These are phyloP conservation scores for Alentia gelatinosa DNA, from an alignment of 2,888 invertebrate species.

Conservation along the genomic window DNA sequence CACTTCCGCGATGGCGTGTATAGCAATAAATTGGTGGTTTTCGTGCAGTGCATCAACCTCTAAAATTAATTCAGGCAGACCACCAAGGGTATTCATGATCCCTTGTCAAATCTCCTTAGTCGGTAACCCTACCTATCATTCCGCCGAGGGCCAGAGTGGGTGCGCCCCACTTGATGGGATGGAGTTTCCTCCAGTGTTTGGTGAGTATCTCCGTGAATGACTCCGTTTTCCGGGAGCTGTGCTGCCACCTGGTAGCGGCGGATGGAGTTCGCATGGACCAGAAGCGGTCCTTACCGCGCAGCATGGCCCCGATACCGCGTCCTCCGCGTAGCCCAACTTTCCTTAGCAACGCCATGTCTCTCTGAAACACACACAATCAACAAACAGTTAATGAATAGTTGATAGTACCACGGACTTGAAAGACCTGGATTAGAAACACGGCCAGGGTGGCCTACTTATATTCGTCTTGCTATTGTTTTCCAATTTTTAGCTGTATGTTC, in stretches of 20 bases:
- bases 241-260: neutral
- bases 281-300: conserved; percentile 34
- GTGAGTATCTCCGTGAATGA: neutral
- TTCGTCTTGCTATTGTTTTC: too few relatives aligned
- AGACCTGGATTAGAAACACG: too few relatives aligned
- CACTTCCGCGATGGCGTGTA: too few relatives aligned
- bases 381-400: too few relatives aligned
- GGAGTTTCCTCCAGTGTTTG: neutral
- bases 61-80: too few relatives aligned
- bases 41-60: too few relatives aligned
- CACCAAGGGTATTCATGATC: too few relatives aligned
- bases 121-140: conserved; percentile 37
- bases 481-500: too few relatives aligned
- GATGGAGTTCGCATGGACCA: neutral
- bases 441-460: too few relatives aligned
- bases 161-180: neutral
- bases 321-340: conserved; percentile 20
- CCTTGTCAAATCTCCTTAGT: too few relatives aligned
- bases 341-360: neutral
- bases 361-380: neutral
- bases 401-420: too few relatives aligned
- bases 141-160: conserved; percentile 40
- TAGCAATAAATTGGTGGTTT: too few relatives aligned
- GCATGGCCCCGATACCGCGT: neutral
- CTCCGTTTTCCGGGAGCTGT: neutral